These are phyloP conservation scores for Drosophila teissieri DNA, from an alignment of 1,140 invertebrate species.

Conservation along the genomic window DNA sequence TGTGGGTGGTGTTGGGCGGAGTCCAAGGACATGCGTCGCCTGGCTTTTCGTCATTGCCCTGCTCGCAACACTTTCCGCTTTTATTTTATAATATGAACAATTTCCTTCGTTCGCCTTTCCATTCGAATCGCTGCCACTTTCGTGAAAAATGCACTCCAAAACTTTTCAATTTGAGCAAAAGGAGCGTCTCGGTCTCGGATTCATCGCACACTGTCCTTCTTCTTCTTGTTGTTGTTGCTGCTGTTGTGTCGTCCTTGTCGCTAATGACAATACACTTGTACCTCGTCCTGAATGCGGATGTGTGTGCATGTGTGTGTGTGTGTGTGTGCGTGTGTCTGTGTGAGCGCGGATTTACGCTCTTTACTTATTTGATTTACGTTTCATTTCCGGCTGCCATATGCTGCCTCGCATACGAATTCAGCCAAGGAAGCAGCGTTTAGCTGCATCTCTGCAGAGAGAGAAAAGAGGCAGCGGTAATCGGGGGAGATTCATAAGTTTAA, in stretches of 20 bases:
- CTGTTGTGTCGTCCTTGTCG: slow-evolving; percentile 63
- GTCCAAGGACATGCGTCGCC: slow-evolving; percentile 67
- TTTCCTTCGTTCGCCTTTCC: slow-evolving; percentile 63
- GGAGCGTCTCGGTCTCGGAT: slow-evolving; percentile 55
- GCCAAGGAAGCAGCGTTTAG: slow-evolving; percentile 42
- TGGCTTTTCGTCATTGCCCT: slow-evolving; percentile 69
- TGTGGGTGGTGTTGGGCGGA: slow-evolving; percentile 15
- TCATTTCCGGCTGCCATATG: slow-evolving; percentile 83
- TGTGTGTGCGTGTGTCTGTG: slow-evolving; percentile 21
- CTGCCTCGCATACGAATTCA: slow-evolving; percentile 76
- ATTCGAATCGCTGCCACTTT: slow-evolving; percentile 72
- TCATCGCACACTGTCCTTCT: slow-evolving; percentile 30
- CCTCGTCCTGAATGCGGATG: slow-evolving; percentile 6
- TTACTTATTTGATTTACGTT: slow-evolving; percentile 84
- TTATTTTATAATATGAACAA: slow-evolving; percentile 82
- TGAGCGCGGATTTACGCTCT: slow-evolving; percentile 74
- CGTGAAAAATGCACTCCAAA: slow-evolving; percentile 76
- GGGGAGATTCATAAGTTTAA: not conserved
- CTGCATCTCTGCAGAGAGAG: slow-evolving; percentile 36
- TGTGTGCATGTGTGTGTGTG: slow-evolving; percentile 9
- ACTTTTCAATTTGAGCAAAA: slow-evolving; percentile 74
- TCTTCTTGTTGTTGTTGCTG: not conserved
- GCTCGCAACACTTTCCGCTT: slow-evolving; percentile 77
- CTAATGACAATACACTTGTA: slow-evolving; percentile 81
- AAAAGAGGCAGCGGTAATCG: not conserved